Base-by-base conservation (phyloP, 2,797 vertebrate species). In the Stomatorhinus walkeri region DNA sequence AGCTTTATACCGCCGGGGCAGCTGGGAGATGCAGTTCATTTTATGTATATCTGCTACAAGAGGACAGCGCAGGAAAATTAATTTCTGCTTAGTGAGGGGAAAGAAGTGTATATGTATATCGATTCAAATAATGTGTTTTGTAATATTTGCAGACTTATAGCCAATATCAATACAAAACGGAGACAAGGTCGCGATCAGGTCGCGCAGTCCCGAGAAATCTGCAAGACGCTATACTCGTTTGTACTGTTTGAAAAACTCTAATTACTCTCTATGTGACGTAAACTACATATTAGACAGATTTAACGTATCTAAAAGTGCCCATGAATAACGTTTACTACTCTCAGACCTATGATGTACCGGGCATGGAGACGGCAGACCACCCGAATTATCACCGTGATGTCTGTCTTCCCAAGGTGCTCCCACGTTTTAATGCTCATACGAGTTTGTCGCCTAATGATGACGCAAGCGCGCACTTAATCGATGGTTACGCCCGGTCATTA, bases 401-500 rank as follows among this genome's bases (percentile, higher is more conserved):
- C 28, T 16, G 32, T 9, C 22, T 22, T 83, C 14, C 79, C 79
- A 83, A 83, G 79, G n/a, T n/a, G 36, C 76, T 43, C 61, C 76
- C 43, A 46, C 40, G 43, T n/a, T 19, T 22, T 83, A 43, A 43
- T 83, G 6, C 40, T 46, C 9, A 46, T 48, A 3, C 79, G n/a
- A 83, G 40, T 48, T 49, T 94, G 96, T 96, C 96, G 95, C 96
- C 90, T 92, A 88, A 90, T 94, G 94, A 96, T 96, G 96, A 96
- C 95, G 96, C 95, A 93, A 95, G 56, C 88, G 92, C 95, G 95
- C 93, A 94, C 93, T 92, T 91, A 94, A 94, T 93, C 94, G 94
- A 96, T 92, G 93, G 94, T 95, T 95, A 96, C 95, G 96, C 95
- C 89, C 93, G 93, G 93, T 94, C 94, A 94, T 94, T 93, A 95